Evolutionary conservation across 1,140 invertebrate genomes (phyloP), one percentile per base, ranked within the genome.

Genomic region (Protaetia brevitarsis): DNA sequence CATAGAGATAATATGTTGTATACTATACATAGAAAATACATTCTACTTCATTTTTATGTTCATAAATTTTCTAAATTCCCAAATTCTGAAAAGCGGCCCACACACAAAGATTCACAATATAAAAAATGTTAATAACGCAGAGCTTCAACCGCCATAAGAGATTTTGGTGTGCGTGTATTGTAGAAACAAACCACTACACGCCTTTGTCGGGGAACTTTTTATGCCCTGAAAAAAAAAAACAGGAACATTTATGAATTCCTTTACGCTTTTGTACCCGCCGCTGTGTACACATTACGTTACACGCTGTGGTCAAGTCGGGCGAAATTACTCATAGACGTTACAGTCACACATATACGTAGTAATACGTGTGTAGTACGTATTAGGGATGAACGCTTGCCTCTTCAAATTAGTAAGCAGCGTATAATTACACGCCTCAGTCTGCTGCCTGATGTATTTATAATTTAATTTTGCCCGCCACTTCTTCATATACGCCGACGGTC

Each of bases 361-460:
- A n/a, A n/a, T n/a, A n/a, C n/a, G n/a, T n/a, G n/a, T n/a, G n/a
- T n/a, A n/a, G n/a, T n/a, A n/a, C 37, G 37, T 41, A 8, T 8
- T 8, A 41, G 19, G n/a, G 37, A 5, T 23, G 41, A 2, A 10
- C 4, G 16, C 13, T 51, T 51, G 19, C 26, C 41, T 19, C 19
- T 23, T 16, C 41, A 23, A 51, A 51, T 51, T 51, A 51, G 41
- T 16, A 51, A 41, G 13, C n/a, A n/a, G n/a, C 10, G 41, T 51
- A 51, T 51, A 51, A 51, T 51, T 51, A 51, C 19, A 26, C 41
- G 41, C 41, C 41, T 51, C 41, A 19, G 41, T 51, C 41, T 23
- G 19, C 41, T 23, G 41, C 41, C 19, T 51, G 41, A 51, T 51
- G 41, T 51, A 19, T 51, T 51, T 51, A 51, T 51, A 51, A 51